Evolutionary conservation across 1,140 invertebrate genomes (phyloP).

Genomic region (Pteromalus puparum): DNA sequence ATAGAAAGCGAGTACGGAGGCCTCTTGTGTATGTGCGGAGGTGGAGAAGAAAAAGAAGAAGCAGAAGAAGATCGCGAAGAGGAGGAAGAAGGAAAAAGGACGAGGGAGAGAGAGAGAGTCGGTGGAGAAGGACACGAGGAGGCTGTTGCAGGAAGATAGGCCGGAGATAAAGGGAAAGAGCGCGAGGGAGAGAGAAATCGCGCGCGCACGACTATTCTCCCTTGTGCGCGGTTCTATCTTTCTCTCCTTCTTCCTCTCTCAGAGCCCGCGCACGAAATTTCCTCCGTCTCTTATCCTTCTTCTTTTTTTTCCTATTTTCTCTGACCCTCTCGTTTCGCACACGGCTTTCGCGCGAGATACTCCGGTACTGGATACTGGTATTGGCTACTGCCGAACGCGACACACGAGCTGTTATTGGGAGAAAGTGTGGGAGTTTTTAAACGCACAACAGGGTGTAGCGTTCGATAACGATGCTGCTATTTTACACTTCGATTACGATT

Average conservation of each 20-base stretch:
- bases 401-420: not conserved
- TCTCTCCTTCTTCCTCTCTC: conserved; percentile 1
- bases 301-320: not conserved
- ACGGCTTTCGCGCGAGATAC: not conserved
- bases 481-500: too few species aligned
- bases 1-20: conserved; percentile 32
- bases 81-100: not conserved
- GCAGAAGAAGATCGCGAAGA: conserved; percentile 38
- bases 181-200: conserved; percentile 17
- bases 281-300: conserved; percentile 1
- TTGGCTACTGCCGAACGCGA: not conserved
- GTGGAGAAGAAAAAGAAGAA: conserved; percentile 28
- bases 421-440: not conserved
- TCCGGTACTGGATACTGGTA: not conserved
- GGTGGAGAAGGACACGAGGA: conserved; percentile 33
- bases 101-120: conserved; percentile 6
- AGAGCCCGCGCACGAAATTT: conserved; percentile 37
- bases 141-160: conserved; percentile 39
- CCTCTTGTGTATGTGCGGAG: conserved; percentile 9
- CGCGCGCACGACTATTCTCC: conserved; percentile 20
- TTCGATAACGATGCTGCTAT: too few species aligned
- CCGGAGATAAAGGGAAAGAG: conserved; percentile 23
- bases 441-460: not conserved
- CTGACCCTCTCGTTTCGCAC: not conserved
- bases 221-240: not conserved